Percentiles rank a stretch among this genome's conserved stretches.
phyloP scores from a whole-genome alignment of 2,888 invertebrate genomes.

The Cremastinae sp. region DNA sequence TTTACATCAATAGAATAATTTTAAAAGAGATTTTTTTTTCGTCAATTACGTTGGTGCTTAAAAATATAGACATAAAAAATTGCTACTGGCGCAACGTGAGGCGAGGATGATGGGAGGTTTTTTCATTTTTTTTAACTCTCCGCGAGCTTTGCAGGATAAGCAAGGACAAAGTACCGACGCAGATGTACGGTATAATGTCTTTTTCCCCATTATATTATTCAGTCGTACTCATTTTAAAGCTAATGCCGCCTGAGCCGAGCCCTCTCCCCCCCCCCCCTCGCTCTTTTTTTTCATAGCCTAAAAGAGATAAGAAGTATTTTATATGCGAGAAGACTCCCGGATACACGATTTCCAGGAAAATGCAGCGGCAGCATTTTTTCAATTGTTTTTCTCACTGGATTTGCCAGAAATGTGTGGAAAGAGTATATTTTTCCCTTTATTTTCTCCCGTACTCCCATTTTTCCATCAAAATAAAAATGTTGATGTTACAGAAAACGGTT shows the following conservation, averaged over 20 bases:
- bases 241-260: constrained; percentile 60
- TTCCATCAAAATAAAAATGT: background rate
- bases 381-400: constrained; percentile 62
- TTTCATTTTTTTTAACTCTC: constrained; percentile 47
- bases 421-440: background rate
- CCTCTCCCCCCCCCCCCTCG: constrained; percentile 31
- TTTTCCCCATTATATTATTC: constrained; percentile 69
- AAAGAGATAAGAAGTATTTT: constrained; percentile 67
- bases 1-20: too few relatives aligned
- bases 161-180: constrained; percentile 55
- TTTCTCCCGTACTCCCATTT: background rate
- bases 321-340: constrained; percentile 64
- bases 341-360: constrained; percentile 60
- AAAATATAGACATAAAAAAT: too few relatives aligned
- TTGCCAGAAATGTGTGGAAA: constrained; percentile 35
- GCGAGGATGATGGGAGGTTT: constrained; percentile 54
- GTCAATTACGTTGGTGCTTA: too few relatives aligned
- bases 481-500: background rate
- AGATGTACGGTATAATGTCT: constrained; percentile 61
- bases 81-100: too few relatives aligned
- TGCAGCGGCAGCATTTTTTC: constrained; percentile 57
- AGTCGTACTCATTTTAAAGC: constrained; percentile 65
- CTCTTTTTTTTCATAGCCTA: constrained; percentile 9
- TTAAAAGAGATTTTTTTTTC: constrained; percentile 27
- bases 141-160: constrained; percentile 64